Conservation (phyloP, 2,888 invertebrate genomes). For the Nephrotoma appendiculata region DNA sequence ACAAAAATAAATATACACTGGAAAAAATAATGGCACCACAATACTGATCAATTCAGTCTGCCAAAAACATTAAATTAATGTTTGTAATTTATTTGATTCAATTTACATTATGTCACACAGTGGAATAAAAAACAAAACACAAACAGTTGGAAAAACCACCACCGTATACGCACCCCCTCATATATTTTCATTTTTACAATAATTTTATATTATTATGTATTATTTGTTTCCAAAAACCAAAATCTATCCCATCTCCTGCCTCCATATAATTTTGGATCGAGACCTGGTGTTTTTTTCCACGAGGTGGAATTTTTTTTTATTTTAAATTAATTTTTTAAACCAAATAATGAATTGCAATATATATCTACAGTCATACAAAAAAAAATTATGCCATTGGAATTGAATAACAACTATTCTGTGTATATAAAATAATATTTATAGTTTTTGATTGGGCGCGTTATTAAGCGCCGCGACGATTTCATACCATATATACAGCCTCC, state of each 20-base stretch:
- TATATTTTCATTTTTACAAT: neutral
- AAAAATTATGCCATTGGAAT: neutral
- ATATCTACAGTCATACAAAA: neutral
- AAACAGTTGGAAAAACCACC: neutral
- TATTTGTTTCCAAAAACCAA: neutral
- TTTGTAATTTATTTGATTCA: constrained; percentile 8
- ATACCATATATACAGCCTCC: neutral
- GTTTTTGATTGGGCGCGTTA: neutral
- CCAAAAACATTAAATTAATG: constrained; percentile 11
- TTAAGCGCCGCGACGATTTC: neutral
- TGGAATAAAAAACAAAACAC: neutral
- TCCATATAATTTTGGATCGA: neutral
- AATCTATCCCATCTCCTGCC: neutral
- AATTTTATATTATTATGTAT: neutral
- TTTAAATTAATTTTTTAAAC: neutral
- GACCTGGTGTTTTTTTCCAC: neutral
- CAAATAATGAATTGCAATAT: neutral
- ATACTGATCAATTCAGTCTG: constrained; percentile 9
- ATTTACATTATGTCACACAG: constrained; percentile 4
- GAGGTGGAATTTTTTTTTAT: neutral
- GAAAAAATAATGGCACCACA: neutral
- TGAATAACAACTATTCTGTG: neutral
- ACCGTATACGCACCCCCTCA: neutral
- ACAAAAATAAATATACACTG: neutral
- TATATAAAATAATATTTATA: neutral